phyloP scores from a whole-genome alignment of 2,113 vertebrate genomes.

The Perccottus glenii region DNA sequence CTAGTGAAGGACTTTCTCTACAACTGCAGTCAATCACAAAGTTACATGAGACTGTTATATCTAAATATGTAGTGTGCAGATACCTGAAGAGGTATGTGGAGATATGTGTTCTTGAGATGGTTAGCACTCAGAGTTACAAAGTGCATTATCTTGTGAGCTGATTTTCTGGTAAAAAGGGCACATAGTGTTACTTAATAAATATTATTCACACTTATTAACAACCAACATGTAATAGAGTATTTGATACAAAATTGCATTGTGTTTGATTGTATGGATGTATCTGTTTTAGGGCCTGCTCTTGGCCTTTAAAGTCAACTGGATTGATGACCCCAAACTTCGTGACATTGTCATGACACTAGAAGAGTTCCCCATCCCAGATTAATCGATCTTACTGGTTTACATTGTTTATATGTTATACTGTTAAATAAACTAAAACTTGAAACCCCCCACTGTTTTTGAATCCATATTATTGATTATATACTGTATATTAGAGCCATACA shows the following conservation, averaged over 20 bases:
- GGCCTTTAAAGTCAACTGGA: slow-evolving; percentile 79
- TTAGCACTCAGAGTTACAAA: too few relatives aligned
- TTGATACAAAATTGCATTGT: background rate
- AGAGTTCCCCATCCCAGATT: slow-evolving; percentile 69
- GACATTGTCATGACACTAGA: slow-evolving; percentile 77
- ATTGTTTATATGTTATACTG: background rate
- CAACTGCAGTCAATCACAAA: too few relatives aligned
- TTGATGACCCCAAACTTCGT: slow-evolving; percentile 76
- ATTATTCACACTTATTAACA: too few relatives aligned
- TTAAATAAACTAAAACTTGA: slow-evolving; percentile 5
- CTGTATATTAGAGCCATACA: background rate
- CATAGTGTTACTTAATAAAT: too few relatives aligned
- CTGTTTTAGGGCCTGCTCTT: slow-evolving; percentile 74
- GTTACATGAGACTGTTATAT: too few relatives aligned
- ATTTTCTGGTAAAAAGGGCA: too few relatives aligned
- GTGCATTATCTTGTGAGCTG: too few relatives aligned
- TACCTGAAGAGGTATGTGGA: too few relatives aligned
- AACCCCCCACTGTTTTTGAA: background rate
- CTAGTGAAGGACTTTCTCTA: too few relatives aligned
- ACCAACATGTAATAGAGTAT: too few relatives aligned
- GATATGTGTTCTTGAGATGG: too few relatives aligned
- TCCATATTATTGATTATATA: background rate
- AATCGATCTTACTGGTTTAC: background rate
- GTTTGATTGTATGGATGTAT: background rate
- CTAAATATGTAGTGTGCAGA: too few relatives aligned